Evolutionary conservation across 2,113 vertebrate genomes (phyloP).

Genomic region (Scatophagus argus): DNA sequence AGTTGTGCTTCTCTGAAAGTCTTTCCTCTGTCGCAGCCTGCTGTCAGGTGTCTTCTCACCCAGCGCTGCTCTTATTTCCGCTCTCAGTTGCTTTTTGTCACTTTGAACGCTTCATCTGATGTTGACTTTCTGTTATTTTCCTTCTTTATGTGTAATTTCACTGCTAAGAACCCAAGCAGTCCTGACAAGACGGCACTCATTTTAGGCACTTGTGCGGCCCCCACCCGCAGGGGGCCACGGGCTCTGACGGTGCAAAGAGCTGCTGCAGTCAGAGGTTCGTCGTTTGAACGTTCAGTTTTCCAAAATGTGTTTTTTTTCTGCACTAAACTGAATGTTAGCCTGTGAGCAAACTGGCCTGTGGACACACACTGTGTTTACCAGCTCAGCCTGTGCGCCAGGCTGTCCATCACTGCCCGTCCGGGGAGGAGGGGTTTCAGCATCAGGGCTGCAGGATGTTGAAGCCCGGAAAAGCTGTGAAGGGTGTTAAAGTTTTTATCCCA

Average conservation of each 20-base stretch:
- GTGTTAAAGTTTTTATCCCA: background rate
- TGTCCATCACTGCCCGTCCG: constrained; percentile 45
- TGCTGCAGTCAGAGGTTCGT: background rate
- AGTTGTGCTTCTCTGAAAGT: no score
- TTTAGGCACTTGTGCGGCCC: background rate
- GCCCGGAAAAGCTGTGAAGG: no score
- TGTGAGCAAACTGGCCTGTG: background rate
- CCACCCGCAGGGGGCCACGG: constrained; percentile 62
- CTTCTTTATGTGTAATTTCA: background rate
- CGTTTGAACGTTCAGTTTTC: rapidly evolving
- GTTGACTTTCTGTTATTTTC: background rate
- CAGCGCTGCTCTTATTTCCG: background rate
- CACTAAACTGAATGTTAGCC: background rate
- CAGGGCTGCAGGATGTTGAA: background rate
- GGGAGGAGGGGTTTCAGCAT: constrained; percentile 38
- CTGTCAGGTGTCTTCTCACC: constrained; percentile 61
- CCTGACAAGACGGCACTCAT: background rate
- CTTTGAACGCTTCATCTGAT: background rate
- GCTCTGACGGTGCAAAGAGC: constrained; percentile 67
- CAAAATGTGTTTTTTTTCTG: background rate
- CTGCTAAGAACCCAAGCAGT: background rate
- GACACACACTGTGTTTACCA: constrained; percentile 51
- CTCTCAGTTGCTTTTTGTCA: background rate
- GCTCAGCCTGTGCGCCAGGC: constrained; percentile 68
- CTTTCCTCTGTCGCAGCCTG: background rate